Percentiles rank a stretch among this genome's conserved stretches.
Evolutionary conservation across 2,888 invertebrate species (phyloP).

Genomic region (Hermaeophaga mercurialis): DNA sequence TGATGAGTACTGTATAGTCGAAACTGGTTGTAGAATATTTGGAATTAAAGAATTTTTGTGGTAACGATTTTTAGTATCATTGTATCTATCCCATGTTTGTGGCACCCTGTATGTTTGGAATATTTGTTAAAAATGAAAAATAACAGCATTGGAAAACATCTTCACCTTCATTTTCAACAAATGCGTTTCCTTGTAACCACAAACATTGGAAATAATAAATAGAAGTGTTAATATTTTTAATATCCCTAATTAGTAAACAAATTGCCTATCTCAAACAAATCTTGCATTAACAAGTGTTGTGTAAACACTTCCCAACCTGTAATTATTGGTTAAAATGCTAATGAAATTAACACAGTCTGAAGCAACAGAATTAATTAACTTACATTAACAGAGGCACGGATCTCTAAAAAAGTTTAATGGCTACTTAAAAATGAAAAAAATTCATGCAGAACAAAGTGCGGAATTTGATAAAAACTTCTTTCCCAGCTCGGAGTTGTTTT

Average conservation of each 20-base stretch:
- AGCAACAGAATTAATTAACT: conserved; percentile 36
- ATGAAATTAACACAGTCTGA: conserved; percentile 42
- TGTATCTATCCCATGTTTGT: no score
- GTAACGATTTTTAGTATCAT: no score
- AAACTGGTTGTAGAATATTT: no score
- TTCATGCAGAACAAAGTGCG: conserved; percentile 25
- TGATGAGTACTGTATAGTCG: no score
- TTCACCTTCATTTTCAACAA: no score
- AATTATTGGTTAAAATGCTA: conserved; percentile 44
- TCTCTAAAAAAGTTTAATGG: conserved; percentile 32
- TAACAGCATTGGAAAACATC: no score
- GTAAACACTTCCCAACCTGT: conserved; percentile 39
- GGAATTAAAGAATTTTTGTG: no score
- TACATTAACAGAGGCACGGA: conserved; percentile 17
- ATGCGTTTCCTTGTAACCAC: conserved; percentile 5
- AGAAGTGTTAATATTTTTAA: conserved; percentile 33
- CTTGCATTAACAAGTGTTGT: conserved; percentile 37
- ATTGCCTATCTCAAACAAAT: conserved; percentile 38
- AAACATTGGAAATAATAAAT: conserved; percentile 19
- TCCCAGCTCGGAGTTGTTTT: conserved; percentile 13
- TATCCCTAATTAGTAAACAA: conserved; percentile 36
- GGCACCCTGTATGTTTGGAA: no score
- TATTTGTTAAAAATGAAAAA: no score
- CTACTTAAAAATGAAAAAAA: conserved; percentile 31
- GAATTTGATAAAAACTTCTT: conserved; percentile 28